These are phyloP conservation scores for Desmophyllum pertusum DNA, from an alignment of 92 coral and sea anemone species.

Conservation along the genomic window DNA sequence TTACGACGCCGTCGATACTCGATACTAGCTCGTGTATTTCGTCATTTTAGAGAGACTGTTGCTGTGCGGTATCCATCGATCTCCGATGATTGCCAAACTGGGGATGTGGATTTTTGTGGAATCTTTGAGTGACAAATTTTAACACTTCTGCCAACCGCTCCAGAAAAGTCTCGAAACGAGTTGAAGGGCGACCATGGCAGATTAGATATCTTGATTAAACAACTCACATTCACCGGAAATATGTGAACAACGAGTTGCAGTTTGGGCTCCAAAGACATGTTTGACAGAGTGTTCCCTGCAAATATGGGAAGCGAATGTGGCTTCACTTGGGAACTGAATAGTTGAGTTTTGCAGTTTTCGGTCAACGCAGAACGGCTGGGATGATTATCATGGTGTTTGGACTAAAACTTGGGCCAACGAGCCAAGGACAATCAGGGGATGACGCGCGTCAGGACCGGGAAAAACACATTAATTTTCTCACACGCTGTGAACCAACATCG, in stretches of 20 bases:
- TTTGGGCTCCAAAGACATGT: slow-evolving; percentile 30
- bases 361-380: too few species aligned
- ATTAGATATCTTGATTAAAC: neutral
- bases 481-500: too few species aligned
- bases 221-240: neutral
- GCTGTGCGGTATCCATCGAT: slow-evolving; percentile 1
- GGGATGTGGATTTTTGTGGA: slow-evolving; percentile 49
- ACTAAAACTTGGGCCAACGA: too few species aligned
- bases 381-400: too few species aligned
- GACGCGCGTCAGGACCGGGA: too few species aligned
- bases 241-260: neutral
- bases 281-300: slow-evolving; percentile 21
- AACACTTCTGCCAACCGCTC: too few species aligned
- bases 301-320: slow-evolving; percentile 45
- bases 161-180: neutral
- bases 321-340: slow-evolving; percentile 5
- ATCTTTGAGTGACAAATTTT: slow-evolving; percentile 33
- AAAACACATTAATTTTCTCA: too few species aligned
- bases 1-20: slow-evolving; percentile 22
- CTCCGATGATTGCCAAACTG: neutral
- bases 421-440: too few species aligned
- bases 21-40: slow-evolving; percentile 35
- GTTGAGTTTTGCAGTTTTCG: too few species aligned
- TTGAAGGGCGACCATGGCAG: neutral
- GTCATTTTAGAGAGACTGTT: slow-evolving; percentile 42